phyloP scores from a whole-genome alignment of 2,113 vertebrate genomes.

The Steatornis caripensis region DNA sequence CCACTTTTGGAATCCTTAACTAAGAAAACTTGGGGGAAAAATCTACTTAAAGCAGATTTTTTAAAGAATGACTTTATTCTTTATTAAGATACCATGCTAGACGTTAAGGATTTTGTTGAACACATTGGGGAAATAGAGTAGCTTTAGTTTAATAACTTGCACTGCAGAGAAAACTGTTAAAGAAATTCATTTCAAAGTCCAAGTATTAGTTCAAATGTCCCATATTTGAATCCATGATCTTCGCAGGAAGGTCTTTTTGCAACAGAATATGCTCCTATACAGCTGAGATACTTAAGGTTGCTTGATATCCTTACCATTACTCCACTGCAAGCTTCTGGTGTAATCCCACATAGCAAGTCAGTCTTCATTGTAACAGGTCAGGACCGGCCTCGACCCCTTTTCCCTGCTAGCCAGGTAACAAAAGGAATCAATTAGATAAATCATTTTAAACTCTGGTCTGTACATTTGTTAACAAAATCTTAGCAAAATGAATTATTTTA shows the following conservation, averaged over 20 bases:
- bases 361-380: conserved; percentile 95
- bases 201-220: conserved; percentile 86
- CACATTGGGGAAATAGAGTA: conserved; percentile 83
- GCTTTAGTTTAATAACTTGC: conserved; percentile 87
- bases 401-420: conserved; percentile 99
- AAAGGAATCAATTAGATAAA: conserved; percentile 95
- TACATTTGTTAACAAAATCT: conserved; percentile 73
- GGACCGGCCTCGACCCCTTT: conserved; percentile 91
- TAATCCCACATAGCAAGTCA: conserved; percentile 99
- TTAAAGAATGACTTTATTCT: conserved; percentile 78
- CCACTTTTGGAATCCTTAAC: conserved; percentile 80
- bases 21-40: conserved; percentile 75
- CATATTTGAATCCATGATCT: conserved; percentile 85
- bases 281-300: conserved; percentile 85
- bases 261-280: conserved; percentile 95
- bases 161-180: conserved; percentile 88
- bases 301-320: conserved; percentile 93
- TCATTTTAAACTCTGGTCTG: conserved; percentile 78
- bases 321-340: conserved; percentile 91
- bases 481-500: conserved; percentile 63
- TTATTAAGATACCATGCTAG: conserved; percentile 84
- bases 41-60: conserved; percentile 84
- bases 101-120: conserved; percentile 83
- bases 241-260: conserved; percentile 85
- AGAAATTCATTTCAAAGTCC: conserved; percentile 87